These are phyloP conservation scores for Lateolabrax maculatus DNA, from an alignment of 2,797 vertebrate species.

Conservation along the genomic window DNA sequence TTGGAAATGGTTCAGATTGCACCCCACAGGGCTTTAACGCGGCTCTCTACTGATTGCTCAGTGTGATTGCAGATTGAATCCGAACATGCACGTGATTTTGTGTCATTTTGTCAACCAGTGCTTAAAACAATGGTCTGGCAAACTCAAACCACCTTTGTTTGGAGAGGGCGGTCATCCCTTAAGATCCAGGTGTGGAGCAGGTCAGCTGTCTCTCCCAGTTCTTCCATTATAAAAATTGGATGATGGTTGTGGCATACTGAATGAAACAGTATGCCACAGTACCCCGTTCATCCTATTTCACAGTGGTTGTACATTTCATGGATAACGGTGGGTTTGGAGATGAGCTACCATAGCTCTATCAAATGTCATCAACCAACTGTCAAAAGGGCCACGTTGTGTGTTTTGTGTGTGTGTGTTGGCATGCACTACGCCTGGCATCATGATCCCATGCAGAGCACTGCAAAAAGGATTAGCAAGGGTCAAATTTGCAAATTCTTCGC, in stretches of 20 bases:
- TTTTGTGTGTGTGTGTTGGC: constrained; percentile 13
- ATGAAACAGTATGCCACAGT: constrained; percentile 6
- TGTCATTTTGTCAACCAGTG: constrained; percentile 54
- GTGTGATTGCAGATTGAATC: constrained; percentile 74
- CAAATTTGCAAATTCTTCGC: constrained; percentile 31
- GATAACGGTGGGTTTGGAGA: constrained; percentile 23
- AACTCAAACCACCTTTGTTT: constrained; percentile 33
- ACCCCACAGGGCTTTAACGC: constrained; percentile 71
- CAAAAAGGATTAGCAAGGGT: constrained; percentile 47
- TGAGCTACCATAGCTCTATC: constrained; percentile 32
- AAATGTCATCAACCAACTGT: constrained; percentile 45
- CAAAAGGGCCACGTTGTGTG: neutral
- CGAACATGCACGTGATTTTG: constrained; percentile 62
- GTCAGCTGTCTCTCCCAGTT: constrained; percentile 18
- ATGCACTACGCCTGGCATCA: neutral
- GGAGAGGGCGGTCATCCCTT: constrained; percentile 2
- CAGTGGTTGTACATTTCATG: constrained; percentile 17
- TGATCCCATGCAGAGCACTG: neutral
- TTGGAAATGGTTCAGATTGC: constrained; percentile 80
- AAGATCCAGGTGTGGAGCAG: constrained; percentile 11
- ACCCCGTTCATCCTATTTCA: constrained; percentile 23
- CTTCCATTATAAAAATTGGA: constrained; percentile 17
- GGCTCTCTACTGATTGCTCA: constrained; percentile 67
- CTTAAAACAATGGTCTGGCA: constrained; percentile 38
- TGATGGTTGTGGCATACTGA: no score